A percentile compares a stretch with the other conserved stretches of the same genome.
These are phyloP conservation scores for Protodeltote pygarga DNA, from an alignment of 2,888 invertebrate genomes.

Conservation along the genomic window DNA sequence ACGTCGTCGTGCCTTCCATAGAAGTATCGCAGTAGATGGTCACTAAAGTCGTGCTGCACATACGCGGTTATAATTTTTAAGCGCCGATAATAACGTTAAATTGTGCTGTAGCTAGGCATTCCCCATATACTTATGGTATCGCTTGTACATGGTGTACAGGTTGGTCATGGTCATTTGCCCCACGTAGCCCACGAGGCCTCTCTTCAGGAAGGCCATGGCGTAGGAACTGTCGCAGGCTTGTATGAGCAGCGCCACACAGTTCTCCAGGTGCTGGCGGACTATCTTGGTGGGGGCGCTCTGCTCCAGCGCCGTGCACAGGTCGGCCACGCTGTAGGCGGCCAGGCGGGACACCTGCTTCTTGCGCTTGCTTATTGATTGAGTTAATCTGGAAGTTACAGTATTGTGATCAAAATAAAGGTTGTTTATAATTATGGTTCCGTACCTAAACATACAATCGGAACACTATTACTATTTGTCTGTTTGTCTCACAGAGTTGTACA, in stretches of 20 bases:
- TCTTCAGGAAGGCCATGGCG: constrained; percentile 74
- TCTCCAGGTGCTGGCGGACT: constrained; percentile 77
- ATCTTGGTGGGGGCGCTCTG: constrained; percentile 64
- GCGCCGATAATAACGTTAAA: not conserved
- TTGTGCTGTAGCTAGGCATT: constrained; percentile 59
- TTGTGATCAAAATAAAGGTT: not conserved
- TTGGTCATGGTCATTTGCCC: constrained; percentile 78
- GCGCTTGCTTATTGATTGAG: constrained; percentile 77
- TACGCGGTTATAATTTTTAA: no score
- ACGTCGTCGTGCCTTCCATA: no score
- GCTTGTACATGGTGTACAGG: constrained; percentile 77
- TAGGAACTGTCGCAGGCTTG: constrained; percentile 72
- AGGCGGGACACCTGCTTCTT: constrained; percentile 78
- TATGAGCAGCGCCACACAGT: constrained; percentile 71
- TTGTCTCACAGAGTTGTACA: no score
- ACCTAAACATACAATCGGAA: no score
- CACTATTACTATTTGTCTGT: no score
- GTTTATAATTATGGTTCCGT: no score
- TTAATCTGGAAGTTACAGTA: constrained; percentile 64
- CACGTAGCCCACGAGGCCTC: constrained; percentile 69
- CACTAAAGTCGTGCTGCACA: no score
- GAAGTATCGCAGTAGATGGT: no score
- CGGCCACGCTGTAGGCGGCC: constrained; percentile 77
- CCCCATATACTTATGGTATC: constrained; percentile 83
- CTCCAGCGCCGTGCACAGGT: constrained; percentile 72